Conservation (phyloP, 1,140 invertebrate genomes). For the Diorhabda elongata region DNA sequence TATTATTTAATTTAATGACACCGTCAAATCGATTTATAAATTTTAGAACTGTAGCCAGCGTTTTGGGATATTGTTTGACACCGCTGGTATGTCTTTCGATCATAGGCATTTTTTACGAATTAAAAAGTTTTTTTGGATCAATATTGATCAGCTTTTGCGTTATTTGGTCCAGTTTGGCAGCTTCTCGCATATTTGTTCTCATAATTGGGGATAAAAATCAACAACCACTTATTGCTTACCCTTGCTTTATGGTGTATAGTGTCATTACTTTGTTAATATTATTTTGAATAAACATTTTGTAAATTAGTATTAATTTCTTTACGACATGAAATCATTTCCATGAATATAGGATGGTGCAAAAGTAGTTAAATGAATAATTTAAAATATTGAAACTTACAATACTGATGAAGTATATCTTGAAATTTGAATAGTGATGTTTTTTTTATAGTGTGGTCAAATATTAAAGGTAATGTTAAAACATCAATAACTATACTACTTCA, state of each 20-base stretch:
- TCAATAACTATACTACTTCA: too few relatives aligned
- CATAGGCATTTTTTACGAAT: constrained; percentile 72
- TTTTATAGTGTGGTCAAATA: too few relatives aligned
- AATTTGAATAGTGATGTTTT: too few relatives aligned
- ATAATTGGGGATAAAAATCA: constrained; percentile 88
- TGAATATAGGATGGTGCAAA: too few relatives aligned
- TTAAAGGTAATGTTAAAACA: too few relatives aligned
- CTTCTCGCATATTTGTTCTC: constrained; percentile 89
- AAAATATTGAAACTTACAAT: too few relatives aligned
- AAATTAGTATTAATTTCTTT: too few relatives aligned
- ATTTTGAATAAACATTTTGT: constrained; percentile 60
- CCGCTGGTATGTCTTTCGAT: constrained; percentile 87
- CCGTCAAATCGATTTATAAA: constrained; percentile 65
- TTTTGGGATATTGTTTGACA: constrained; percentile 91
- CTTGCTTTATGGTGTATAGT: constrained; percentile 89
- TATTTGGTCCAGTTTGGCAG: constrained; percentile 88
- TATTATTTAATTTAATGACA: constrained; percentile 83
- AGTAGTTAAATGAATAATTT: too few relatives aligned
- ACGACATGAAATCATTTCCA: too few relatives aligned
- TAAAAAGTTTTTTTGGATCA: constrained; percentile 72
- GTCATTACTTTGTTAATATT: constrained; percentile 92
- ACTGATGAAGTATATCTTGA: too few relatives aligned
- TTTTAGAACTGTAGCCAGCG: constrained; percentile 82
- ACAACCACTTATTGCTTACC: constrained; percentile 88
- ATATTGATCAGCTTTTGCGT: constrained; percentile 70